Evolutionary conservation across 2,797 vertebrate species (phyloP), one percentile per base, ranked within the genome.

Genomic region (Micrastur ruficollis): DNA sequence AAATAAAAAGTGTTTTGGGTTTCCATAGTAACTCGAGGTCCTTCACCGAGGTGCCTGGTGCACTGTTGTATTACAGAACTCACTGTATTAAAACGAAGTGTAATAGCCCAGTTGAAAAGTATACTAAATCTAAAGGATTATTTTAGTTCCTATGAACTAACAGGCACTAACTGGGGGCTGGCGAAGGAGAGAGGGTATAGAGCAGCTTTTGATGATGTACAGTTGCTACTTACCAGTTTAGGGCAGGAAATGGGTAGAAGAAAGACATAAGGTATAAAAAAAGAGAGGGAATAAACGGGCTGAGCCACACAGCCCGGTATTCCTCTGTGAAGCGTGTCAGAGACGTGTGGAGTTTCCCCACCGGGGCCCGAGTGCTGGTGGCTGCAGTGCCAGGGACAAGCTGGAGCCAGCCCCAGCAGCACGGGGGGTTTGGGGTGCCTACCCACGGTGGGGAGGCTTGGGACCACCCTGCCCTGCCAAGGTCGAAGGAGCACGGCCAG

Each of bases 281-380:
- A 40, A 32, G 11, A 52, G 32, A 31, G 46, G 34, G 22, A 49
- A 34, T 9, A 31, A n/a, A 17, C 1, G 12, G 50, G 20, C 75
- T 44, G 72, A 34, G 42, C 11, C 49, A 23, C 0, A 0, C 7
- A 3, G 23, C 21, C 75, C 26, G 46, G 26, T 42, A 38, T 0
- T 83, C 17, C 42, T 50, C 42, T 7, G 14, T 7, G 49, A 26
- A 50, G 62, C 1, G 13, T 58, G 25, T 32, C 46, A 22, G 31
- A n/a, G 52, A 18, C 8, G 34, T 0, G 0, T 20, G 62, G 0
- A 2, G 8, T 63, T 49, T 56, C 31, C 10, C 17, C 4, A 3
- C 49, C 46, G 16, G 74, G 47, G 44, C 44, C 40, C 9, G 3
- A 49, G 11, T 27, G 5, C 19, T 27, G 7, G 12, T 0, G 4